Percentiles rank a stretch among this genome's conserved stretches.
These are phyloP conservation scores for Lepidonotus clava DNA, from an alignment of 2,888 invertebrate genomes.

Conservation along the genomic window DNA sequence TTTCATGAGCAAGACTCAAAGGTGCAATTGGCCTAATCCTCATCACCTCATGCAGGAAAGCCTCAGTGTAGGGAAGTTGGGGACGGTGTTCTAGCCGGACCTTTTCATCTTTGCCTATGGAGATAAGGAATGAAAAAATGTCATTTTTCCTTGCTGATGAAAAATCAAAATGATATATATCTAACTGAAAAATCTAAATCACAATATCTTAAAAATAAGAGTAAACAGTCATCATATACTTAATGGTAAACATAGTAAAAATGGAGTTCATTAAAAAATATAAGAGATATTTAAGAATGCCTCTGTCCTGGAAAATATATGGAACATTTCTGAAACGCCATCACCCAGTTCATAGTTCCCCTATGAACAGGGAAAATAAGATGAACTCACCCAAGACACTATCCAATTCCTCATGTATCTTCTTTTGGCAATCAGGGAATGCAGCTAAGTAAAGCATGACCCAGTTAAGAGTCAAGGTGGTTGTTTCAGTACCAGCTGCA, in stretches of 20 bases:
- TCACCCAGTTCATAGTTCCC: too few species aligned
- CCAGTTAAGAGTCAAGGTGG: not conserved
- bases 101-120: not conserved
- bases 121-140: too few species aligned
- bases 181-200: too few species aligned
- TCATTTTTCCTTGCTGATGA: not conserved
- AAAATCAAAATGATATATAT: not conserved
- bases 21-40: constrained; percentile 66
- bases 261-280: too few species aligned
- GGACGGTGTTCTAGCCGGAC: constrained; percentile 61
- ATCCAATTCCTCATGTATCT: not conserved
- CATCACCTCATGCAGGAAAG: constrained; percentile 70
- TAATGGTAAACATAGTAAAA: too few species aligned
- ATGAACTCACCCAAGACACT: constrained; percentile 3
- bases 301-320: too few species aligned
- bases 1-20: constrained; percentile 65
- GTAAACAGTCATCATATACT: too few species aligned
- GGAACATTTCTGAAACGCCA: too few species aligned
- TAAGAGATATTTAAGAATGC: too few species aligned
- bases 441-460: constrained; percentile 20
- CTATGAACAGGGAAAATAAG: too few species aligned
- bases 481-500: not conserved
- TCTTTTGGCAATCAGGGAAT: constrained; percentile 23
- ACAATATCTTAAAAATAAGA: too few species aligned
- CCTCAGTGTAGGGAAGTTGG: constrained; percentile 68